Evolutionary conservation across 1,140 invertebrate species (phyloP), one percentile per base, ranked within the genome.

Genomic region (Caenorhabditis inopinata): DNA sequence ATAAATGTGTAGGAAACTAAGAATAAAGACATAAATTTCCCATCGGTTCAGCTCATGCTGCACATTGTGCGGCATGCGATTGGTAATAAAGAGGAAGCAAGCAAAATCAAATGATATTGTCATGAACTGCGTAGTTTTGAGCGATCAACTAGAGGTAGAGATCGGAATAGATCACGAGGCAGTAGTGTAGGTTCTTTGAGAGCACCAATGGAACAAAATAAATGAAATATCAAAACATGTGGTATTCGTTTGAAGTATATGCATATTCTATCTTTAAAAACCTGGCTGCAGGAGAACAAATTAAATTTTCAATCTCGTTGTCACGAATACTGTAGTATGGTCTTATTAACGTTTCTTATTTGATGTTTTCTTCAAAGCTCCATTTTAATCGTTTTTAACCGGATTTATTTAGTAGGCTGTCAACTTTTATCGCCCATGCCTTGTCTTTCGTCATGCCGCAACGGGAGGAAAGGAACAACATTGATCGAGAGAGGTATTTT

Each of bases 1-100:
- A 32, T 68, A 68, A 29, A 68, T 38, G 58, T 68, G 58, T 68
- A 68, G 58, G 58, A 68, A 32, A 68, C 38, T 16, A 38, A 38
- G 32, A 21, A 11, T 12, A 11, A 42, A 11, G 32, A 68, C 14
- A 68, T 68, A 68, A 68, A 68, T 68, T 68, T 68, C 16, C 58
- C 29, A 68, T 68, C 16, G 58, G 27, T 23, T 38, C n/a, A 58
- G 32, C 16, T 12, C 58, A 38, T 68, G 58, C 3, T 38, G 25
- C 32, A 68, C 58, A 68, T 38, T 68, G 58, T 68, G 58, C 25
- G 32, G 58, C 38, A 21, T 68, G 29, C 38, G 29, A 68, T 35
- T 68, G 58, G 58, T 42, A 68, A 68, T 68, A 68, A 68, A 7
- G 6, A 7, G 38, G 14, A 7, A 14, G 38, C 5, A 42, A 42